Evolutionary conservation across 2,797 vertebrate genomes (phyloP), one percentile per base, ranked within the genome.

Genomic region (Pangasius larnaudii): DNA sequence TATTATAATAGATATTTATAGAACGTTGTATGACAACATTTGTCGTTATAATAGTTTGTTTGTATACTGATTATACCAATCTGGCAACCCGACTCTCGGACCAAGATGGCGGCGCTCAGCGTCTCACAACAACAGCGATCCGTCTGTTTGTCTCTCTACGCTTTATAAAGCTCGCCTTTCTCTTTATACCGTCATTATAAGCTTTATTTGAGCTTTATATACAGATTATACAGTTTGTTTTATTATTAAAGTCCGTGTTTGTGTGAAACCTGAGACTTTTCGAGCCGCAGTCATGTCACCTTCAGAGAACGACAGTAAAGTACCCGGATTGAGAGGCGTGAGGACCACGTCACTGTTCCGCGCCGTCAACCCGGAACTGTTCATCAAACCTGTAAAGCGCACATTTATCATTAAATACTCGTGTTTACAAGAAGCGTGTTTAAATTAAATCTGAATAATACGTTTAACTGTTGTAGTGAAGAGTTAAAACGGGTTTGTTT

Each of bases 301-400:
- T 4, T 90, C 93, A 11, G 96, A 97, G 13, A 90, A 89, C 87
- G 91, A 91, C 16, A 81, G 90, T 77, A 94, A 94, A 92, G 93
- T 83, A 2, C 96, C 97, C 0, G 98, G 98, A 42, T 93, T 99
- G 90, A 96, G 97, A 85, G 95, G 93, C 0, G 94, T 94, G 0
- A 94, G 89, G 87, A 98, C 97, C 27, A 99, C 97, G 18, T 96
- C 96, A 0, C 93, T 99, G 49, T 99, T 99, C 95, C 94, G 97
- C 84, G 98, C 97, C 1, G 93, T 99, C 77, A 99, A 99, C 91
- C 98, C 98, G 0, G 98, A 99, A 91, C 97, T 99, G 89, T 99
- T 99, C 95, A 98, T 99, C 84, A 98, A 96, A 95, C 98, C 98
- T 22, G 98, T 98, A 96, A 97, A 96, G 24, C 7, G 6, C 16